Base-by-base conservation (phyloP, 2,888 invertebrate species). In the Neoaliturus tenellus region DNA sequence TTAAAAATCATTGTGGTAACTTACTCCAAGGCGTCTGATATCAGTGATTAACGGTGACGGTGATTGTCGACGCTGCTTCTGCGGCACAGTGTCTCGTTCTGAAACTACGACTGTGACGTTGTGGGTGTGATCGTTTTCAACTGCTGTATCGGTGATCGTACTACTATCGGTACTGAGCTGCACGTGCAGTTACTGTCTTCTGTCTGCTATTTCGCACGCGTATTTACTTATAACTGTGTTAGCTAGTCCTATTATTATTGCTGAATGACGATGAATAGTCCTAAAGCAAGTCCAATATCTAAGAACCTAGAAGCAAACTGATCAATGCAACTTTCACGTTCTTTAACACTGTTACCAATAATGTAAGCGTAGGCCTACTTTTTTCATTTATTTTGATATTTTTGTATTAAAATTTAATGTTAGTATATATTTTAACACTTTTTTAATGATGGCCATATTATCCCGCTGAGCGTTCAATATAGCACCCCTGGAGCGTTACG, bases 21-120 rank as follows among this genome's bases (percentile, higher is more conserved):
- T 73, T 73, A 73, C 67, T 73, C 44, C 41, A 35, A 39, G 73
- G 73, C 73, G 73, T 73, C 25, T 41, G 39, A 39, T 73, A 73
- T 73, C 69, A 69, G 31, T 31, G 25, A 73, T 25, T 39, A 14
- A 6, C 39, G 73, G 73, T 33, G 39, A 73, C 67, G 67, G 31
- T 67, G 67, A 28, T 67, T 67, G 33, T 33, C 31, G 67, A 28
- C 67, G 31, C 67, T 67, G 67, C 23, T 31, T 17, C 33, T 33
- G 31, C 23, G 28, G 51, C 51, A 17, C 48, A 17, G 12, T 14
- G 44, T 44, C 12, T 2, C 10, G 51, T 51, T 2, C 14, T n/a
- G 2, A 4, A 6, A 6, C 20, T 20, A 14, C 2, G 2, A 23
- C 23, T 51, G 20, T 51, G 51, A 44, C 35, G 35, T 10, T 35